These are phyloP conservation scores for Leguminivora glycinivorella DNA, from an alignment of 1,140 invertebrate species.

Conservation along the genomic window DNA sequence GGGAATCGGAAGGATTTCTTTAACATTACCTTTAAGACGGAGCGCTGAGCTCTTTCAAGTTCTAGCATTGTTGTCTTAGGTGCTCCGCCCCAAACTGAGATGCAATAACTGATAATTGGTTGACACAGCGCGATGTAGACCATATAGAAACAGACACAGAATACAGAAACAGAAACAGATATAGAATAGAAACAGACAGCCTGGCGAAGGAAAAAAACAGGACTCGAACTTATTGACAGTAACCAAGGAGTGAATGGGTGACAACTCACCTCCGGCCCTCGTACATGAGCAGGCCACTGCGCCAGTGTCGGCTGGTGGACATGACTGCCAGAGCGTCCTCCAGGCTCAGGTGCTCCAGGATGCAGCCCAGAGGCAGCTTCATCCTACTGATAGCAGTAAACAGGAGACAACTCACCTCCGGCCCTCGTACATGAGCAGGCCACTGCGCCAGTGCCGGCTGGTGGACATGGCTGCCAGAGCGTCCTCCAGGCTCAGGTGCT, in stretches of 20 bases:
- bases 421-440: slow-evolving; percentile 58
- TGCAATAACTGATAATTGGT: too few species aligned
- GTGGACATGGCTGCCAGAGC: slow-evolving; percentile 59
- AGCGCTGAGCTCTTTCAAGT: too few species aligned
- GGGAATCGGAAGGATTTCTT: too few species aligned
- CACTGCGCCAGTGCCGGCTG: slow-evolving; percentile 62
- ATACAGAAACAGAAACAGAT: too few species aligned
- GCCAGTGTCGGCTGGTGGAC: slow-evolving; percentile 64
- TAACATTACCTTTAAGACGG: too few species aligned
- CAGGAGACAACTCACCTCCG: slow-evolving; percentile 46
- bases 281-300: slow-evolving; percentile 53
- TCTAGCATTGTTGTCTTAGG: too few species aligned
- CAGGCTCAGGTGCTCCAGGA: slow-evolving; percentile 56
- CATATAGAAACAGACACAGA: too few species aligned
- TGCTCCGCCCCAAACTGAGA: too few species aligned
- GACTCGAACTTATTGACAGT: too few species aligned
- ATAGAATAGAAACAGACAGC: too few species aligned
- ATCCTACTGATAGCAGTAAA: slow-evolving; percentile 40
- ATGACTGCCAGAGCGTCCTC: slow-evolving; percentile 61
- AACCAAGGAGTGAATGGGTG: neutral
- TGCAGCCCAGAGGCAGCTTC: slow-evolving; percentile 56
- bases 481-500: slow-evolving; percentile 59
- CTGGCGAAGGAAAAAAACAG: too few species aligned
- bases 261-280: slow-evolving; percentile 57
- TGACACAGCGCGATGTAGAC: too few species aligned